phyloP scores from a whole-genome alignment of 2,888 invertebrate genomes.

The Mythimna vitellina region DNA sequence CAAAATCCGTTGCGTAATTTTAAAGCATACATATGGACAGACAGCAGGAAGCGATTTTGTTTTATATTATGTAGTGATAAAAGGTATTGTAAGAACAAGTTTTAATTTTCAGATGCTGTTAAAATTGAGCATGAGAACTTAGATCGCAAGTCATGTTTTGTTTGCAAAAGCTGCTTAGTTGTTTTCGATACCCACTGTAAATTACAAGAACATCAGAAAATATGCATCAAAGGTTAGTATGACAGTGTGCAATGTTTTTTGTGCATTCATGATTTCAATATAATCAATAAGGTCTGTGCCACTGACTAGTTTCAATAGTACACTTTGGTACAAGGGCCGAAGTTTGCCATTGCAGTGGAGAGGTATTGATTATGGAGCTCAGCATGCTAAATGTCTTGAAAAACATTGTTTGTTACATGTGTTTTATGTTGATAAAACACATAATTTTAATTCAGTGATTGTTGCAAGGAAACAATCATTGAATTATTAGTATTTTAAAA shows the following conservation, averaged over 20 bases:
- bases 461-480: no score
- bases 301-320: not conserved
- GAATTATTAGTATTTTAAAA: no score
- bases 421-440: no score
- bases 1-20: no score
- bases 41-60: no score
- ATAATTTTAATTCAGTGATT: no score
- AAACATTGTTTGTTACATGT: no score
- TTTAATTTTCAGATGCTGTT: slow-evolving; percentile 69
- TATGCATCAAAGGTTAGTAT: slow-evolving; percentile 74
- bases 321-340: not conserved
- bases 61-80: no score
- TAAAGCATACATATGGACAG: no score
- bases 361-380: no score
- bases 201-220: slow-evolving; percentile 70
- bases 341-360: not conserved
- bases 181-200: slow-evolving; percentile 67
- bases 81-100: not conserved
- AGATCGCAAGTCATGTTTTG: slow-evolving; percentile 57
- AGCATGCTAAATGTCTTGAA: no score
- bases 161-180: slow-evolving; percentile 73
- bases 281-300: not conserved
- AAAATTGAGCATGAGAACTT: slow-evolving; percentile 67
- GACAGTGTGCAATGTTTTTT: slow-evolving; percentile 1
- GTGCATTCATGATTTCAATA: not conserved